phyloP scores from a whole-genome alignment of 2,113 vertebrate species.

The Smithornis capensis region DNA sequence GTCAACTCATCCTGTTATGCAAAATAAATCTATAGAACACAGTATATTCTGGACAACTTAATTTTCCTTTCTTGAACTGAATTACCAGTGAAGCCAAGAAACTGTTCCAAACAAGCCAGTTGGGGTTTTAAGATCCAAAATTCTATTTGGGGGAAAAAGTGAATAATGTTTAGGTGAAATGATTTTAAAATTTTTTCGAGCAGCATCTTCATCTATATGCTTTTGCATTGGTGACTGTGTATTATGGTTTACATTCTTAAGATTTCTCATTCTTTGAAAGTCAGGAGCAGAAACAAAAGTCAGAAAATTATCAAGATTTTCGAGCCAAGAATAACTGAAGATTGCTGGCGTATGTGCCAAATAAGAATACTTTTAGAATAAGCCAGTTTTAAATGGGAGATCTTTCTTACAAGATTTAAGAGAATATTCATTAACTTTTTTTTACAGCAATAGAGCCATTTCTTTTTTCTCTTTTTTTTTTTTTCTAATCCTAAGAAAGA shows the following conservation, averaged over 20 bases:
- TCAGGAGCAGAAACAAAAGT: accelerated
- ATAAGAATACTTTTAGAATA: background rate
- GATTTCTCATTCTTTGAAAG: background rate
- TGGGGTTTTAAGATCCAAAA: background rate
- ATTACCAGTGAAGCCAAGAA: background rate
- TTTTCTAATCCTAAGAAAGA: background rate
- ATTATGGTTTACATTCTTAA: background rate
- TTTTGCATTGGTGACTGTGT: background rate
- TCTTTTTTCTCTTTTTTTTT: background rate
- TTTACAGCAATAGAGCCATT: background rate
- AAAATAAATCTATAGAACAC: background rate
- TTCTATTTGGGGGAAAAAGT: background rate
- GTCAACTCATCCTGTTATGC: background rate
- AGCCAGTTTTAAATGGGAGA: background rate
- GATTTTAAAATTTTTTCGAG: background rate
- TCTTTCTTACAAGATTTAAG: background rate
- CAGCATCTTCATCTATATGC: background rate
- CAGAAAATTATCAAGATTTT: background rate
- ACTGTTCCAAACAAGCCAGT: background rate
- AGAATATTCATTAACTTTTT: background rate
- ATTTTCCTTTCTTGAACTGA: background rate
- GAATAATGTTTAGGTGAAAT: background rate
- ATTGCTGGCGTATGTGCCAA: background rate
- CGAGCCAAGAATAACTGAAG: background rate
- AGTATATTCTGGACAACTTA: background rate